Percentiles rank a stretch among this genome's conserved stretches.
Conservation (phyloP, 2,888 invertebrate genomes). For the Synergus laeviventris region DNA sequence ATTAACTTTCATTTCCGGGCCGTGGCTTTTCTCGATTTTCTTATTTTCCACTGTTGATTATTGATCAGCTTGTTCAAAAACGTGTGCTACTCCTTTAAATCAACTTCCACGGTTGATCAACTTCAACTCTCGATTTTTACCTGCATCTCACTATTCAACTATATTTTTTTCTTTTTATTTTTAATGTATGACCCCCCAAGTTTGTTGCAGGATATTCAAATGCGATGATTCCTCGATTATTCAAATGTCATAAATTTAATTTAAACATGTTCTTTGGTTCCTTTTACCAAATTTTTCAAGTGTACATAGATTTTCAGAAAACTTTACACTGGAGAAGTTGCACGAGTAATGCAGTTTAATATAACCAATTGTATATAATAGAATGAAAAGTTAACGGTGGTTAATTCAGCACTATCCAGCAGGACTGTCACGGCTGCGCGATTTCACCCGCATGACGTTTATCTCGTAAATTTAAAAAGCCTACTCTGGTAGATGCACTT, state of each 20-base stretch:
- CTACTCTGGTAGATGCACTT: conserved; percentile 37
- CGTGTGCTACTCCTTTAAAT: not conserved
- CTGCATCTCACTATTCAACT: conserved; percentile 8
- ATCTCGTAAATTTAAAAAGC: conserved; percentile 28
- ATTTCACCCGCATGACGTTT: conserved; percentile 34
- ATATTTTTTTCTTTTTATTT: conserved; percentile 44
- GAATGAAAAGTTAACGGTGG: conserved; percentile 23
- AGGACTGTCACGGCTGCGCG: conserved; percentile 35
- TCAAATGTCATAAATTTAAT: not conserved
- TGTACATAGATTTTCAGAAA: conserved; percentile 22
- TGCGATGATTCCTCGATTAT: not conserved
- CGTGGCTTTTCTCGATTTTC: conserved; percentile 41
- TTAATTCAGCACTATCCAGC: conserved; percentile 26
- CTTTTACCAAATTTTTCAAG: not conserved
- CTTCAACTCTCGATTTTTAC: conserved; percentile 18
- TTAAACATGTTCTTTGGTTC: not conserved
- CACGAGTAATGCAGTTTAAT: conserved; percentile 15
- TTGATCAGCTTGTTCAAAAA: conserved; percentile 2
- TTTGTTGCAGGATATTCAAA: conserved; percentile 56
- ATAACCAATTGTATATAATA: conserved; percentile 3
- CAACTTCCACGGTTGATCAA: not conserved
- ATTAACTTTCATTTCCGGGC: conserved; percentile 42
- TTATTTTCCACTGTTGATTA: conserved; percentile 28
- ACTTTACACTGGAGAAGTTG: conserved; percentile 11
- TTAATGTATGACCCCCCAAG: conserved; percentile 57